Evolutionary conservation across 1,140 invertebrate species (phyloP).

Genomic region (Papilio machaon): DNA sequence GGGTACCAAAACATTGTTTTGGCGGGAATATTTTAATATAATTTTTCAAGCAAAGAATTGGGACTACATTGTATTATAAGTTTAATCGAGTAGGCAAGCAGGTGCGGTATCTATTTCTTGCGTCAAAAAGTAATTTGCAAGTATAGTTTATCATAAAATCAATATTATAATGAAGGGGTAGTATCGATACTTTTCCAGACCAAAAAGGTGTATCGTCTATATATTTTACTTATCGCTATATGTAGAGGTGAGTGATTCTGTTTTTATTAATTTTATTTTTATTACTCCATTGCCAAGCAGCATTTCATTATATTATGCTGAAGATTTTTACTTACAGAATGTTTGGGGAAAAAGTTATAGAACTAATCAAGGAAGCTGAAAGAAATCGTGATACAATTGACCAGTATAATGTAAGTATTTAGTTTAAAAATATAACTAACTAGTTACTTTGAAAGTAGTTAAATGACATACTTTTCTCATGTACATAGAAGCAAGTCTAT

Average conservation of each 20-base stretch:
- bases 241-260: background rate
- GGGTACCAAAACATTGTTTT: background rate
- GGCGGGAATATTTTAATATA: conserved; percentile 10
- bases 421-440: background rate
- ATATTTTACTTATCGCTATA: background rate
- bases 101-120: background rate
- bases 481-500: too few relatives aligned
- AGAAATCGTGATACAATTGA: conserved; percentile 71
- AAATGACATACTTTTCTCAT: too few relatives aligned
- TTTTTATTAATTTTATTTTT: background rate
- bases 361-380: conserved; percentile 72
- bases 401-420: conserved; percentile 66
- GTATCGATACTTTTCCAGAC: too few relatives aligned
- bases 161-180: too few relatives aligned
- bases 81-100: too few relatives aligned
- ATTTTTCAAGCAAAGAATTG: background rate
- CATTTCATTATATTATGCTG: background rate
- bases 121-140: background rate
- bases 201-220: too few relatives aligned
- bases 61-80: background rate
- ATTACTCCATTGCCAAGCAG: background rate
- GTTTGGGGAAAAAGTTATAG: conserved; percentile 77
- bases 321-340: conserved; percentile 45
- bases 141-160: background rate
- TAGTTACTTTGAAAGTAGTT: background rate